Base-by-base conservation (phyloP, 2,113 vertebrate genomes). In the Leucosticte australis region DNA sequence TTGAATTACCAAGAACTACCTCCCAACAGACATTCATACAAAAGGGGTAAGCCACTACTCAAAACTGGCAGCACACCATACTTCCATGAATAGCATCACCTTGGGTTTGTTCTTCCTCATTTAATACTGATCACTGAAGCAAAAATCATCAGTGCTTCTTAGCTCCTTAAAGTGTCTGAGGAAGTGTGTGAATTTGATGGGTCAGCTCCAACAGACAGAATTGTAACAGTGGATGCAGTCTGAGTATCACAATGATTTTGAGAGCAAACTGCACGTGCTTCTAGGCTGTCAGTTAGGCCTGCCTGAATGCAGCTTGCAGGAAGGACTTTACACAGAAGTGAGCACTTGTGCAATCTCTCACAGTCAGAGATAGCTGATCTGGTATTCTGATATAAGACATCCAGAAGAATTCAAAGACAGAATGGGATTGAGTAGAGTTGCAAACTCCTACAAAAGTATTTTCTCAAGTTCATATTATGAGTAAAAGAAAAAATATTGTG, bases 241-340 rank as follows among this genome's bases (percentile, higher is more conserved):
- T 1, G 2, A 67, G 35, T 13, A 41, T 77, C 46, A n/a, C 8
- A 23, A 31, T 50, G 64, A 30, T 49, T 89, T 35, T 85, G 65
- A 71, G 68, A 83, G 28, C 13, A 85, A 69, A 41, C 6, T 63
- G n/a, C 35, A 42, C 0, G 0, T 26, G 42, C 13, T 50, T 28
- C 46, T 23, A 53, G 49, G 26, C 27, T 52, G 11, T 11, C 44
- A 64, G 30, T 8, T 6, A 53, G 10, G 18, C 33, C 39, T 92
- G 23, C 27, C 19, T 82, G 44, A 88, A 42, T 13, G 50, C 62
- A 82, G 41, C 16, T 13, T 8, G 21, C 55, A 90, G 52, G 26
- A 78, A 42, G 30, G 56, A 49, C 31, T 83, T 63, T 3, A 55
- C 37, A 63, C 20, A 53, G 28, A 85, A 78, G 13, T 6, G 4